Conservation (phyloP, 2,113 vertebrate genomes). For the Epinephelus lanceolatus region DNA sequence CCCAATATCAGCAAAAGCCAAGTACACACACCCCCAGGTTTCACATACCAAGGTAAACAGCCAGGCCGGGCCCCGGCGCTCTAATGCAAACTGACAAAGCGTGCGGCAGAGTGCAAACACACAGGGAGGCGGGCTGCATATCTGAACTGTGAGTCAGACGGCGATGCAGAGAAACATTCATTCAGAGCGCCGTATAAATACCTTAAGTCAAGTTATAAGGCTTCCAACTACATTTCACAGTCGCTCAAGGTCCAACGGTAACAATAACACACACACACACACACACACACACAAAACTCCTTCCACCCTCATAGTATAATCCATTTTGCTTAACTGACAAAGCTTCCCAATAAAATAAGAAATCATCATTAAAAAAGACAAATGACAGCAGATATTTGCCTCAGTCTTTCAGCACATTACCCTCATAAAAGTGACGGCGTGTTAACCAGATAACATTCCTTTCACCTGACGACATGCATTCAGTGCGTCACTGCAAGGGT, state of each 20-base stretch:
- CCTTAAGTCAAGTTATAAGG: slow-evolving; percentile 63
- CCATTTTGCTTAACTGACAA: background rate
- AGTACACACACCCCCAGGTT: slow-evolving; percentile 19
- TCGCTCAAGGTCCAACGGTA: slow-evolving; percentile 75
- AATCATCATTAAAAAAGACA: background rate
- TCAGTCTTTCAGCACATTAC: background rate
- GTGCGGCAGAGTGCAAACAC: slow-evolving; percentile 68
- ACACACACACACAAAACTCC: background rate
- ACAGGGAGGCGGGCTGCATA: slow-evolving; percentile 65
- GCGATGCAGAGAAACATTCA: slow-evolving; percentile 38
- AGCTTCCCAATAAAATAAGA: background rate
- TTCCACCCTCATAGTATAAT: background rate
- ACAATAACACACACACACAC: slow-evolving; percentile 31
- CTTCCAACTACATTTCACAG: slow-evolving; percentile 43
- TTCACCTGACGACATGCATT: slow-evolving; percentile 67
- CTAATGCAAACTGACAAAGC: slow-evolving; percentile 73
- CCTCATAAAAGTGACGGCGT: background rate
- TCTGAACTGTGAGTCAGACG: slow-evolving; percentile 76
- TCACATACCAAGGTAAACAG: slow-evolving; percentile 66
- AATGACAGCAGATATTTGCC: background rate
- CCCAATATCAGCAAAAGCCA: background rate
- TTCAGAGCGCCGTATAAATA: slow-evolving; percentile 69
- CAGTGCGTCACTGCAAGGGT: slow-evolving; percentile 45
- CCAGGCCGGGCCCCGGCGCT: slow-evolving; percentile 28
- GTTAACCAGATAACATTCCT: slow-evolving; percentile 80